phyloP scores from a whole-genome alignment of 2,888 invertebrate genomes.

The Dasypogon diadema region DNA sequence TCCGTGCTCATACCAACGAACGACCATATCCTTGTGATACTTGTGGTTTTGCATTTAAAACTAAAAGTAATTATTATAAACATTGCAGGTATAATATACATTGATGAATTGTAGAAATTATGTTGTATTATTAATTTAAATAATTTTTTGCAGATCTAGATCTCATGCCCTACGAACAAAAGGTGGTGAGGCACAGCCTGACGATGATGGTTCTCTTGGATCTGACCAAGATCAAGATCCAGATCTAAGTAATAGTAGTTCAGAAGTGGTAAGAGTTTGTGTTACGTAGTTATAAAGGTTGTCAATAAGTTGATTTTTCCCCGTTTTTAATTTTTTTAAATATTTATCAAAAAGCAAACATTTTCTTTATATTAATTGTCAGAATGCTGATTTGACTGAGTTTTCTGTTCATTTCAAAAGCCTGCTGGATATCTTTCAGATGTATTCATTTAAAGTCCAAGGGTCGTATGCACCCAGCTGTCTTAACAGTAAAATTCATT shows the following conservation, averaged over 20 bases:
- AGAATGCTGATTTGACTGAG: too few species aligned
- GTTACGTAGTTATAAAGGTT: too few species aligned
- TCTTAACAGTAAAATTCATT: too few species aligned
- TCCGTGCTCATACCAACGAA: constrained; percentile 93
- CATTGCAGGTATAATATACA: constrained; percentile 74
- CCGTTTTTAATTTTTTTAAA: too few species aligned
- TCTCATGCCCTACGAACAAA: constrained; percentile 78
- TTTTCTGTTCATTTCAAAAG: too few species aligned
- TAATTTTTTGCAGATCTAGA: constrained; percentile 71
- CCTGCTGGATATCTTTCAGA: too few species aligned
- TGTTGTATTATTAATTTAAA: not conserved
- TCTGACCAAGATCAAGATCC: constrained; percentile 74
- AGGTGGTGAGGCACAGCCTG: constrained; percentile 71
- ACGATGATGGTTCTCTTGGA: constrained; percentile 73
- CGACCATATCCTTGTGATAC: constrained; percentile 90
- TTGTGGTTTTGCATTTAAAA: constrained; percentile 94
- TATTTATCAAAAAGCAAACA: too few species aligned
- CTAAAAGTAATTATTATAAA: constrained; percentile 92
- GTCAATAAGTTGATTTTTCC: too few species aligned
- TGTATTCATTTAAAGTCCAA: too few species aligned
- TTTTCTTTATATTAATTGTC: too few species aligned
- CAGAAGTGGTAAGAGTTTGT: constrained; percentile 66
- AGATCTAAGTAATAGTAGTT: constrained; percentile 67
- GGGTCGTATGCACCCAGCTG: too few species aligned
- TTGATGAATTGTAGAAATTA: too few species aligned